These are phyloP conservation scores for Clitarchus hookeri DNA, from an alignment of 2,888 invertebrate species.

Conservation along the genomic window DNA sequence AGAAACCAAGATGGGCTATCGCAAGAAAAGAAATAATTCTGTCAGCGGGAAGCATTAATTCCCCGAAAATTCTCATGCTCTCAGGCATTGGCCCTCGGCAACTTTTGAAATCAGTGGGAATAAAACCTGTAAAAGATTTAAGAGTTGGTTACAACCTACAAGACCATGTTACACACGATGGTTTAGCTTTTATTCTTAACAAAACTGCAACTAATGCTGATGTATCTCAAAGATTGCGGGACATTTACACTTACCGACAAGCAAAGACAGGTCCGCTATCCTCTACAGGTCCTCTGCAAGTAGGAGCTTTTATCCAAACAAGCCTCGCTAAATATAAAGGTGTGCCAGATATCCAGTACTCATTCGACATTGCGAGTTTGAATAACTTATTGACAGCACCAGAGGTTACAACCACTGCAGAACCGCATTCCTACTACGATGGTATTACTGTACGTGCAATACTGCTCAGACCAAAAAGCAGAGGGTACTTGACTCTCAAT, in stretches of 20 bases:
- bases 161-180: constrained; percentile 72
- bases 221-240: constrained; percentile 42
- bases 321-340: constrained; percentile 53
- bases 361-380: constrained; percentile 64
- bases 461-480: constrained; percentile 45
- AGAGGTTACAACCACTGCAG: constrained; percentile 56
- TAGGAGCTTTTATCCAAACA: constrained; percentile 65
- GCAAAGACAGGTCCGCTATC: constrained; percentile 45
- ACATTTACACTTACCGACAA: constrained; percentile 44
- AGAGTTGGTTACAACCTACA: constrained; percentile 61
- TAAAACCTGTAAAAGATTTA: constrained; percentile 64
- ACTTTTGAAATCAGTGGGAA: constrained; percentile 58
- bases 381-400: constrained; percentile 65
- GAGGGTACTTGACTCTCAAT: constrained; percentile 49
- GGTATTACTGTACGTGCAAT: constrained; percentile 55
- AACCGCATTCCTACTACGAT: constrained; percentile 66
- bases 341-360: constrained; percentile 69
- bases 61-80: constrained; percentile 67
- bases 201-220: constrained; percentile 46
- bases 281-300: constrained; percentile 40
- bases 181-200: constrained; percentile 58
- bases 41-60: constrained; percentile 63
- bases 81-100: constrained; percentile 68
- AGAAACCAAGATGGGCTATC: constrained; percentile 49
- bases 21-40: constrained; percentile 67